Percentiles rank a stretch among this genome's conserved stretches.
phyloP scores from a whole-genome alignment of 1,140 invertebrate genomes.

The Diorhabda sublineata region DNA sequence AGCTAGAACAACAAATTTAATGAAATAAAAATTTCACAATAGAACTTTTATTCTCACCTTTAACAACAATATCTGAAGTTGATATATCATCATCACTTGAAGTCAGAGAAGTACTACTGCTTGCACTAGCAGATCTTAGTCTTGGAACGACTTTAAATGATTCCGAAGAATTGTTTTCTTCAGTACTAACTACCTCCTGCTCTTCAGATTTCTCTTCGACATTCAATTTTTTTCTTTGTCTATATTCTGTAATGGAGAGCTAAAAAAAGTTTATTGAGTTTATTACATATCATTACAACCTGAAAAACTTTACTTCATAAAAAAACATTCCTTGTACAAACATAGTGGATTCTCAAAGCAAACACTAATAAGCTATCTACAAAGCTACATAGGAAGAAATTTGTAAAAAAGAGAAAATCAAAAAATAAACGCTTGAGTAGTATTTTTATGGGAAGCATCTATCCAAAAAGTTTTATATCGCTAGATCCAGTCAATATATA shows the following conservation, averaged over 20 bases:
- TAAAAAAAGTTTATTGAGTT: constrained; percentile 35
- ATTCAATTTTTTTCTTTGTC: constrained; percentile 59
- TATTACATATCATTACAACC: too few species aligned
- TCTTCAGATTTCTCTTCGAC: constrained; percentile 32
- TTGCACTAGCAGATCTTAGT: constrained; percentile 51
- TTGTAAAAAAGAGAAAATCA: too few species aligned
- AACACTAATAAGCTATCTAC: too few species aligned
- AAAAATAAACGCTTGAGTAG: too few species aligned
- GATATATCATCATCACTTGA: constrained; percentile 53
- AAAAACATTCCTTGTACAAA: background rate
- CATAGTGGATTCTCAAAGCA: too few species aligned
- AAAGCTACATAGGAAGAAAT: too few species aligned
- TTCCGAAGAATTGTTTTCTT: constrained; percentile 43
- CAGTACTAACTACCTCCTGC: constrained; percentile 25
- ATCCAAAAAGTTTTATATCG: too few species aligned
- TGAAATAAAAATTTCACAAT: too few species aligned
- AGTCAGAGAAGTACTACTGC: constrained; percentile 51
- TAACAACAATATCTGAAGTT: constrained; percentile 35
- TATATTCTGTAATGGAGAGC: constrained; percentile 69
- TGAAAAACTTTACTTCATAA: background rate
- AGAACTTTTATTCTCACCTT: constrained; percentile 24
- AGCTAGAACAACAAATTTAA: constrained; percentile 28
- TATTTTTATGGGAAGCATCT: too few species aligned
- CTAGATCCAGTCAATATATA: too few species aligned
- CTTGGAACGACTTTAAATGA: constrained; percentile 45